Base-by-base conservation (phyloP, 2,113 vertebrate species). In the Osmerus eperlanus region DNA sequence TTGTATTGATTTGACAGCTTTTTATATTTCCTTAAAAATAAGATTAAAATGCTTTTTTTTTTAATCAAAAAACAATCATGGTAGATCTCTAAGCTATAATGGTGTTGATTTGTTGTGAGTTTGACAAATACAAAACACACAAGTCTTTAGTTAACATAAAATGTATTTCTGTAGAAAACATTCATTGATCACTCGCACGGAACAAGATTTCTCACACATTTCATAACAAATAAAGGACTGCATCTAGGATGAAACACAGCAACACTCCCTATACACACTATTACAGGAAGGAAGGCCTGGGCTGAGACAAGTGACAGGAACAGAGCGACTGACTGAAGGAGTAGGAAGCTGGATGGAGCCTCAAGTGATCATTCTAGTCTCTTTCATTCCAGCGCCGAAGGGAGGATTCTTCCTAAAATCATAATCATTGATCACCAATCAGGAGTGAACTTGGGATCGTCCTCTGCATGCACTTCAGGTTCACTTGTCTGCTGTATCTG, bases 141-240 rank as follows among this genome's bases (percentile, higher is more conserved):
- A 52, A 41, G n/a, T 53, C 52, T 69, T 32, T 73, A 41, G 12
- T 28, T 29, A 68, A 55, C 68, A 68, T 74, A 72, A n/a, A 56
- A 23, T 85, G 82, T 82, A 79, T 81, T 85, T 82, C 55, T 65
- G 65, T 77, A 81, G 63, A 80, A 81, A 84, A 81, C 73, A 79
- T 65, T 71, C 4, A 55, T 64, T n/a, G 1, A 55, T 69, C 61
- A 69, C 53, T 61, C 28, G 60, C 69, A 51, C 75, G 74, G 51
- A 74, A 67, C 28, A 79, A 28, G 5, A 59, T 60, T 36, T 58
- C 61, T 60, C 53, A 64, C 53, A 64, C 52, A 69, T 65, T 15
- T 36, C 18, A 65, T 51, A 14, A 47, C 64, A 65, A 28, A 58
- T 47, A 29, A 66, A 65, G 28, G 32, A 28, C 19, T 78, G 65